Conservation (phyloP, 2,888 invertebrate species). For the Cerastoderma edule region DNA sequence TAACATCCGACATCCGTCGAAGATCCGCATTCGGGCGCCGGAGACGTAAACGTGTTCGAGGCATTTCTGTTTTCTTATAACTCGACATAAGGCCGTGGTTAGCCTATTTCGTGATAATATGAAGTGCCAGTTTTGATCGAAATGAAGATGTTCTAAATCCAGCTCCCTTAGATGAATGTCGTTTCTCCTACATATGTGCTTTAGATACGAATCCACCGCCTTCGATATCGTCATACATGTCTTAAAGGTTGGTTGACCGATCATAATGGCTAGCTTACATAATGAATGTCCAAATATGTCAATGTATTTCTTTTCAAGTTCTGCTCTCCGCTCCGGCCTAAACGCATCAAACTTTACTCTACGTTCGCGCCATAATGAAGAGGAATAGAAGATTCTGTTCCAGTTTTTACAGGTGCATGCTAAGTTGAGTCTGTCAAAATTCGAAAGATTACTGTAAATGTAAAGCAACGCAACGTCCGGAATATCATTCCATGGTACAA, state of each 20-base stretch:
- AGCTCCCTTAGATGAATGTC: constrained; percentile 52
- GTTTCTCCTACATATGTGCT: constrained; percentile 39
- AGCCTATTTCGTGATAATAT: constrained; percentile 60
- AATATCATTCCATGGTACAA: constrained; percentile 56
- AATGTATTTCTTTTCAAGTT: constrained; percentile 58
- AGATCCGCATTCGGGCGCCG: constrained; percentile 54
- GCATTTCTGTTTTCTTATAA: constrained; percentile 58
- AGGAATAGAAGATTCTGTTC: constrained; percentile 60
- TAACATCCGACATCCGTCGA: constrained; percentile 63
- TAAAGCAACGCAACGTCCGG: constrained; percentile 67
- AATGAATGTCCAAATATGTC: constrained; percentile 60
- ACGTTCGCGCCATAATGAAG: constrained; percentile 68
- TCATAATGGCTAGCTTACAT: constrained; percentile 48
- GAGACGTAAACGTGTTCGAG: constrained; percentile 54
- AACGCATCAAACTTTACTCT: constrained; percentile 45
- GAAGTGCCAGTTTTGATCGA: constrained; percentile 66
- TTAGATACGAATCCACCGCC: constrained; percentile 52
- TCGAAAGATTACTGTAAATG: constrained; percentile 61
- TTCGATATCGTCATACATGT: constrained; percentile 60
- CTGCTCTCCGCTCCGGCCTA: constrained; percentile 41
- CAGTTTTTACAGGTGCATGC: constrained; percentile 71
- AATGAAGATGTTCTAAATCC: constrained; percentile 53
- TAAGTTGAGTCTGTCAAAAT: constrained; percentile 60
- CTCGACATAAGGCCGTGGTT: constrained; percentile 54
- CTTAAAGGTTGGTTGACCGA: constrained; percentile 56